Conservation (phyloP, 2,888 invertebrate genomes). For the Ellobium chinense region DNA sequence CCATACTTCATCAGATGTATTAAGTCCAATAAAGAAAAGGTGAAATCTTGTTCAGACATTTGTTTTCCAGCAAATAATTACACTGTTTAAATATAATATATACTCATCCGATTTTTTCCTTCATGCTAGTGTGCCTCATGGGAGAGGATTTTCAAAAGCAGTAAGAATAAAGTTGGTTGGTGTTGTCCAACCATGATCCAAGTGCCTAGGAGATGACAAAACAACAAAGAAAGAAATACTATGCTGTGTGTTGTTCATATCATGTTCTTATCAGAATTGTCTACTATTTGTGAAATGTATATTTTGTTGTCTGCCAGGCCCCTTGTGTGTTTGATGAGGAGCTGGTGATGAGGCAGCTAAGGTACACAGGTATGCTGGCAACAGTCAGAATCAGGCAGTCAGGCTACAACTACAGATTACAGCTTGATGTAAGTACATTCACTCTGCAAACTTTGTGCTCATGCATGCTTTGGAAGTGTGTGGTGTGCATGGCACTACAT, state of each 20-base stretch:
- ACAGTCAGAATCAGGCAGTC: constrained; percentile 96
- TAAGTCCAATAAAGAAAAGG: constrained; percentile 95
- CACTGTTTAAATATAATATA: background rate
- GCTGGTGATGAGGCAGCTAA: constrained; percentile 92
- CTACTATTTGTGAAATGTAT: too few species aligned
- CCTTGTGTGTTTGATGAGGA: constrained; percentile 96
- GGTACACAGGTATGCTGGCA: constrained; percentile 98
- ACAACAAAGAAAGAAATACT: too few species aligned
- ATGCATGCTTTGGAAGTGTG: too few species aligned
- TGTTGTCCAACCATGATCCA: too few species aligned
- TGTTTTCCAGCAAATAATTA: background rate
- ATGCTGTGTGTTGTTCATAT: too few species aligned
- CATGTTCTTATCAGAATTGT: too few species aligned
- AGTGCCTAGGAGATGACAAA: too few species aligned
- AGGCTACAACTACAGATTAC: constrained; percentile 95
- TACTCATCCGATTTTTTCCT: background rate
- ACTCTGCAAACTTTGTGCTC: too few species aligned
- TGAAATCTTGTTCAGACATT: constrained; percentile 59
- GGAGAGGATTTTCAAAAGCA: too few species aligned
- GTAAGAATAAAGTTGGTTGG: too few species aligned
- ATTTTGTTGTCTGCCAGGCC: constrained; percentile 80
- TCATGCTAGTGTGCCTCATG: too few species aligned
- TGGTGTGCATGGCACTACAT: too few species aligned
- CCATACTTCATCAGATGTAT: constrained; percentile 94
- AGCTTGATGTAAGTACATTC: constrained; percentile 85